These are phyloP conservation scores for Tenthredo livida DNA, from an alignment of 2,888 invertebrate genomes.

Conservation along the genomic window DNA sequence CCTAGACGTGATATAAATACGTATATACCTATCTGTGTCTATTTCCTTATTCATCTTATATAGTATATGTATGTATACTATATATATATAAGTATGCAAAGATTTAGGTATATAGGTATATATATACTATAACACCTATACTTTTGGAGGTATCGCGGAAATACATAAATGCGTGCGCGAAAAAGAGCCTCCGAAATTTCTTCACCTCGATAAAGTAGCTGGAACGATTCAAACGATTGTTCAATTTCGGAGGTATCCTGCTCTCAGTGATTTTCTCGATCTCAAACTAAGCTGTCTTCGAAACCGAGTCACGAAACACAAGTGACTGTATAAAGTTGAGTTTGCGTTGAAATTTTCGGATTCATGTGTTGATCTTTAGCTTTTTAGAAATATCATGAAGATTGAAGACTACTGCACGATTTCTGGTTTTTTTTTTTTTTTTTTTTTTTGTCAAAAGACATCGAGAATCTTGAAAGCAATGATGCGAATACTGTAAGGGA, in stretches of 20 bases:
- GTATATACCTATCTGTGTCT: background rate
- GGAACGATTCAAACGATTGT: constrained; percentile 39
- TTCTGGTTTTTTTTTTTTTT: background rate
- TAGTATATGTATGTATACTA: no score
- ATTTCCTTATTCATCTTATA: background rate
- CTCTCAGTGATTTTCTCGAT: background rate
- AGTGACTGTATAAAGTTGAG: no score
- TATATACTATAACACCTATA: background rate
- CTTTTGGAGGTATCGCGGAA: background rate
- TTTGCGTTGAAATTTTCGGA: no score
- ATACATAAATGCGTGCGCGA: background rate
- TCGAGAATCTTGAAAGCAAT: background rate
- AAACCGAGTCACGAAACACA: background rate
- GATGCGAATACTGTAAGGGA: background rate
- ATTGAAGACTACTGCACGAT: no score
- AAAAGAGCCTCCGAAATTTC: background rate
- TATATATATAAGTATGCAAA: background rate
- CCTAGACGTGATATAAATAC: constrained; percentile 12
- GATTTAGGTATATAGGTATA: background rate
- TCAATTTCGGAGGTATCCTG: constrained; percentile 14
- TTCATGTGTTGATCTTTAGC: no score
- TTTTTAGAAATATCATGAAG: no score
- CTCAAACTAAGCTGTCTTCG: background rate
- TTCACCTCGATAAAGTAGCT: constrained; percentile 34
- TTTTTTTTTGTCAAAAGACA: background rate